A percentile compares a stretch with the other conserved stretches of the same genome.
phyloP scores from a whole-genome alignment of 2,888 invertebrate genomes.

The Drosophila aldrichi region DNA sequence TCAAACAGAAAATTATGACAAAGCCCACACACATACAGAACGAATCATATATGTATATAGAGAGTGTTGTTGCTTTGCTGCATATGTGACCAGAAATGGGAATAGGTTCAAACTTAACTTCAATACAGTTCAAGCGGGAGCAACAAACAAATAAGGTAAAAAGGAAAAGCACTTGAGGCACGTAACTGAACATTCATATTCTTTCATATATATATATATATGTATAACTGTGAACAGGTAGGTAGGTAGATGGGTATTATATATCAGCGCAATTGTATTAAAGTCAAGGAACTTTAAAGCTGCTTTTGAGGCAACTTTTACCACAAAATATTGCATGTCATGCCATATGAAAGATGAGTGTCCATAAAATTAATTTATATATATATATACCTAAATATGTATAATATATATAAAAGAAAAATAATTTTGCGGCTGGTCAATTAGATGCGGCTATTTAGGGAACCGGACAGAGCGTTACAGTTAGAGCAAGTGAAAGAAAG shows the following conservation, averaged over 20 bases:
- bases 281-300: slow-evolving; percentile 77
- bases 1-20: slow-evolving; percentile 32
- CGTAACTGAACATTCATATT: slow-evolving; percentile 47
- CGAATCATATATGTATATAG: slow-evolving; percentile 2
- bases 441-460: slow-evolving; percentile 62
- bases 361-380: slow-evolving; percentile 26
- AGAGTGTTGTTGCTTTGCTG: slow-evolving; percentile 10
- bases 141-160: background rate
- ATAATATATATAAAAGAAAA: slow-evolving; percentile 7
- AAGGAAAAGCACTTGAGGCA: slow-evolving; percentile 35
- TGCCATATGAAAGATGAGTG: slow-evolving; percentile 68
- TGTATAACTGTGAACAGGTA: background rate
- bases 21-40: slow-evolving; percentile 36
- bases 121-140: slow-evolving; percentile 33
- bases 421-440: slow-evolving; percentile 54
- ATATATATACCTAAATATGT: background rate
- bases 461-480: slow-evolving; percentile 51
- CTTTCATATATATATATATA: slow-evolving; percentile 9
- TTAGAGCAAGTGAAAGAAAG: slow-evolving; percentile 39
- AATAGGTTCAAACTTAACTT: slow-evolving; percentile 37
- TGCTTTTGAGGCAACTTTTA: slow-evolving; percentile 65
- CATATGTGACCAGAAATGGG: slow-evolving; percentile 45
- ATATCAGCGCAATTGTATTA: slow-evolving; percentile 36
- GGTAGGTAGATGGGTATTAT: slow-evolving; percentile 23
- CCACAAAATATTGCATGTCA: slow-evolving; percentile 64